A percentile compares a stretch with the other conserved stretches of the same genome.
Conservation (phyloP, 2,797 vertebrate genomes). For the Mus minutoides region DNA sequence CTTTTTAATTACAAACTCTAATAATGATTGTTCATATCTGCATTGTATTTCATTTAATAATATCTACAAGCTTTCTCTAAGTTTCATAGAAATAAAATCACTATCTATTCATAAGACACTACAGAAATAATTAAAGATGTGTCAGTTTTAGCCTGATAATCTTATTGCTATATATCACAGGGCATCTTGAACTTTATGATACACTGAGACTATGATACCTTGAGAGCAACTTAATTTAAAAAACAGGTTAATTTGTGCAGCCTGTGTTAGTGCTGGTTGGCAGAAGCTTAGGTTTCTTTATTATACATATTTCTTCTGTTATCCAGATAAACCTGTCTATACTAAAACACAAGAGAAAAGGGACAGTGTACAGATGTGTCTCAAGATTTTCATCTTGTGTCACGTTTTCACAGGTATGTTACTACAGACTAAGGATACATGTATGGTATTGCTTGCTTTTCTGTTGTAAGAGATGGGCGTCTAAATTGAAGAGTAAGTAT, state of each 20-base stretch:
- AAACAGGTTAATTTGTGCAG: neutral
- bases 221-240: neutral
- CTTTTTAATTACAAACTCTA: neutral
- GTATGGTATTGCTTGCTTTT: neutral
- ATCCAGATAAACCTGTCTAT: constrained; percentile 38
- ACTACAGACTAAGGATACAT: neutral
- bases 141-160: neutral
- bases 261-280: constrained; percentile 21
- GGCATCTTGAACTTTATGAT: neutral
- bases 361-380: neutral
- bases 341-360: neutral
- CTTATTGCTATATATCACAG: neutral
- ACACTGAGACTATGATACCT: neutral
- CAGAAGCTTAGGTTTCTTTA: neutral
- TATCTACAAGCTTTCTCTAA: neutral
- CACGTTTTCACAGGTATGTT: neutral
- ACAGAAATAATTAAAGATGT: neutral
- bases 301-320: constrained; percentile 45
- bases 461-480: neutral
- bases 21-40: neutral
- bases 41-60: neutral
- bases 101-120: neutral
- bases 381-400: neutral
- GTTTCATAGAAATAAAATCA: neutral
- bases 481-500: neutral